Base-by-base conservation (phyloP, 2,113 vertebrate species). In the Anser brachyrhynchus region DNA sequence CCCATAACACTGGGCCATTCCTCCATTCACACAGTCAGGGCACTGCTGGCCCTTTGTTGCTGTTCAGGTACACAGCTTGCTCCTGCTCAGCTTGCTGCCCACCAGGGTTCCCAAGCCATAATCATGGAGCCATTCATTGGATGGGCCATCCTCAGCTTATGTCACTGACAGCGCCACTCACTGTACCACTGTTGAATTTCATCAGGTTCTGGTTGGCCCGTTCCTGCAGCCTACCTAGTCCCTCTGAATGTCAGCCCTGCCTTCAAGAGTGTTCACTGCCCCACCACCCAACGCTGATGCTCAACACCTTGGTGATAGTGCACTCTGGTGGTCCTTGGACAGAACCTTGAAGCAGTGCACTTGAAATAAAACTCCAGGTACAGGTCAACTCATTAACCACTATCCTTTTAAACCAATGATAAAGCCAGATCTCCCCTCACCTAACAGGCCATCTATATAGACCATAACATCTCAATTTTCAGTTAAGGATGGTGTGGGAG, bases 1-100 rank as follows among this genome's bases (percentile, higher is more conserved):
- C 2, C 17, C n/a, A 59, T 51, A 41, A 20, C 2, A 3, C 75
- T 0, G 0, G 37, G 21, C 6, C 10, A 23, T 37, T 37, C 28
- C 62, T 70, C 22, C 54, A 10, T 75, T 87, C 37, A 58, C 9
- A 19, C 9, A 59, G 29, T 5, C 20, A 65, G 33, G 64, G 10
- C 9, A 18, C 12, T 64, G 9, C 5, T 80, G 14, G 12, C 5
- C n/a, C 5, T 43, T 66, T 61, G 6, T 41, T 85, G 29, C 16
- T 61, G 13, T 6, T 15, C 43, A 52, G 19, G 4, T 11, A 2
- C 9, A 37, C 20, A 64, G 11, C 11, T 79, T 18, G 4, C 4
- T 21, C 9, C 12, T 75, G 21, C 13, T 52, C 13, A 33, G 1
- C 17, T 46, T 70, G 25, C 16, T 29, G 25, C 3, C 65, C 12